phyloP scores from a whole-genome alignment of 2,113 vertebrate genomes.

The Ifrita kowaldi region DNA sequence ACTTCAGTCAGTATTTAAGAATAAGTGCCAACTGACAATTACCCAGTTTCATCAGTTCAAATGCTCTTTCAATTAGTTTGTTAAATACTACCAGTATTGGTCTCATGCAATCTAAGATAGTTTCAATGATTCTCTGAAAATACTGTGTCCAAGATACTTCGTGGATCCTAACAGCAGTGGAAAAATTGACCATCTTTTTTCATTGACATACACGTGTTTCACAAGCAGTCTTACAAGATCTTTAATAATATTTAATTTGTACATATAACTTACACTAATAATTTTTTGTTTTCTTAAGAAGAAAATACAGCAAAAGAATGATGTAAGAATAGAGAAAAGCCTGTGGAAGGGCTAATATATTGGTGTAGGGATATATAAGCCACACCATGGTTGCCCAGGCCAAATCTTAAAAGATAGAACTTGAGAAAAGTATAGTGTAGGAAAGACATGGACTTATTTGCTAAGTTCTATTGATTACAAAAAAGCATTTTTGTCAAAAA shows the following conservation, averaged over 20 bases:
- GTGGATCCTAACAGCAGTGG: not conserved
- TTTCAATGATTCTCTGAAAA: not conserved
- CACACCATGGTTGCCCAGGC: not conserved
- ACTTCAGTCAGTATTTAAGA: not conserved
- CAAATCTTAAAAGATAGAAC: not conserved
- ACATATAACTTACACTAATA: not conserved
- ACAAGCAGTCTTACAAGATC: not conserved
- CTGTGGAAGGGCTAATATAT: not conserved
- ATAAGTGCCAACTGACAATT: not conserved
- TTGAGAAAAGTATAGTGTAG: not conserved
- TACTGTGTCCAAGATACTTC: not conserved
- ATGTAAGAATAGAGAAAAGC: not conserved
- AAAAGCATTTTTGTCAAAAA: not conserved
- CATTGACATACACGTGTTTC: not conserved
- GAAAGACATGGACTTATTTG: not conserved
- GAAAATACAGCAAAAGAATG: not conserved
- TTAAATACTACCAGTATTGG: not conserved
- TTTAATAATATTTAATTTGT: not conserved
- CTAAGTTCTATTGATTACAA: not conserved
- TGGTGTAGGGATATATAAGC: not conserved
- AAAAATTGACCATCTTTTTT: not conserved
- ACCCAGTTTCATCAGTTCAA: slow-evolving; percentile 2
- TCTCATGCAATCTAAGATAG: not conserved
- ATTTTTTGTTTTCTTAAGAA: not conserved
- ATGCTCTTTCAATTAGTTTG: not conserved